A percentile compares a stretch with the other conserved stretches of the same genome.
Conservation (phyloP, 2,113 vertebrate genomes). For the Trochalopteron elliotii region DNA sequence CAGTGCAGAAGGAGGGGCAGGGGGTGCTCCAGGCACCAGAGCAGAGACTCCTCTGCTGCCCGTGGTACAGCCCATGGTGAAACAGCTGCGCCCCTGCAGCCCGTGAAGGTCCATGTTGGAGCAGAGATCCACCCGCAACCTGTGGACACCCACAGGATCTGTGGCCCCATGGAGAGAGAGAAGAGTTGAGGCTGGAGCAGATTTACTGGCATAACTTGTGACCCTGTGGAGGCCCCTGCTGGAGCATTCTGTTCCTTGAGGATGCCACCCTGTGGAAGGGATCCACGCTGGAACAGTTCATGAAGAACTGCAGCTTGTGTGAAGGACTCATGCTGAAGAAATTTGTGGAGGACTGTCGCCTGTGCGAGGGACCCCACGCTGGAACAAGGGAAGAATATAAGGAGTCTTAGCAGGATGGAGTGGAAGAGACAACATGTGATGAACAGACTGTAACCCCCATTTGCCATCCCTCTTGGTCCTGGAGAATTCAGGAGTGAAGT, state of each 20-base stretch:
- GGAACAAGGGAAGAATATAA: neutral
- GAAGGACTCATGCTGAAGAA: neutral
- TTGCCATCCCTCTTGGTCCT: fast-evolving
- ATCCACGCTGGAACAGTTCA: neutral
- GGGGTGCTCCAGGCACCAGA: fast-evolving
- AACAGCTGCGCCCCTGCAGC: neutral
- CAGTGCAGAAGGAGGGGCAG: neutral
- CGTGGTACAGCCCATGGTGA: neutral
- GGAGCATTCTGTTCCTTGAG: neutral
- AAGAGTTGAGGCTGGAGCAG: neutral
- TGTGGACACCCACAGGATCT: neutral
- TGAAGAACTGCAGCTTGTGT: neutral
- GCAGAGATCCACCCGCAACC: neutral
- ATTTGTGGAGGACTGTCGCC: neutral
- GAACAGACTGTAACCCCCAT: neutral
- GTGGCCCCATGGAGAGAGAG: neutral
- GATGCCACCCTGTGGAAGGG: neutral
- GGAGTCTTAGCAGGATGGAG: neutral
- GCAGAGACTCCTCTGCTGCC: too few species aligned
- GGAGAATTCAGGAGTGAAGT: neutral
- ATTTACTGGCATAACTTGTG: neutral
- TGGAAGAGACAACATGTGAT: neutral
- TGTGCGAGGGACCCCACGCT: neutral
- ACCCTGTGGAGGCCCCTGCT: too few species aligned
- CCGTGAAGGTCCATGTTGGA: neutral